Base-by-base conservation (phyloP, 1,140 invertebrate genomes). In the Globodera ellingtonae region DNA sequence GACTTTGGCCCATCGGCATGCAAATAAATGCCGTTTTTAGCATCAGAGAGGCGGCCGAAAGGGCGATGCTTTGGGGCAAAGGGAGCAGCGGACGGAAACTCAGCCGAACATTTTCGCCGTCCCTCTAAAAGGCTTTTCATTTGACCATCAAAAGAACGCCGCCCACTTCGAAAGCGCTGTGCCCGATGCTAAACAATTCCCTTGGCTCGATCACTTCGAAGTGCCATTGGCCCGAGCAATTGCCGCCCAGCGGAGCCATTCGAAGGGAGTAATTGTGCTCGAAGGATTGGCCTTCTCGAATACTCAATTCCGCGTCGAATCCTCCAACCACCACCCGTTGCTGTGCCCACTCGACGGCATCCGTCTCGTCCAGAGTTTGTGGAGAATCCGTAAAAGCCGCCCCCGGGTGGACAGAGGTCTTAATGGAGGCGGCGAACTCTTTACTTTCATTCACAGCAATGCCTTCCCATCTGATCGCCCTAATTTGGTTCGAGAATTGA, bases 141-240 rank as follows among this genome's bases (percentile, higher is more conserved):
- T 48, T 18, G 21, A 13, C 21, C 47, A 21, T 13, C 59, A 35
- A 35, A 35, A 35, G 35, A 2, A 35, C 35, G 35, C 59, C 56
- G 10, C 50, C 24, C 59, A 67, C 46, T 35, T 46, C 65, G 21
- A 76, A 56, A 56, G 10, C 44, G 15, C 6, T 50, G 7, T 69
- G 35, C 18, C 44, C 59, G 21, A 77, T 69, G 10, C 48, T 48
- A 4, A 65, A 48, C n/a, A 62, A 35, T 65, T 77, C 59, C 24
- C 75, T 62, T 24, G 75, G 75, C 47, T 77, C 75, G 24, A 77
- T 8, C 65, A 77, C 59, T 67, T 77, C 75, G 48, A 77, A 66
- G 9, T 47, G 56, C 62, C 62, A 77, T 47, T 35, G 50, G 21
- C 48, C 24, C 21, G 15, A 18, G 47, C 75, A 77, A n/a, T 77